These are phyloP conservation scores for Hippolais icterina DNA, from an alignment of 2,113 vertebrate genomes.

Conservation along the genomic window DNA sequence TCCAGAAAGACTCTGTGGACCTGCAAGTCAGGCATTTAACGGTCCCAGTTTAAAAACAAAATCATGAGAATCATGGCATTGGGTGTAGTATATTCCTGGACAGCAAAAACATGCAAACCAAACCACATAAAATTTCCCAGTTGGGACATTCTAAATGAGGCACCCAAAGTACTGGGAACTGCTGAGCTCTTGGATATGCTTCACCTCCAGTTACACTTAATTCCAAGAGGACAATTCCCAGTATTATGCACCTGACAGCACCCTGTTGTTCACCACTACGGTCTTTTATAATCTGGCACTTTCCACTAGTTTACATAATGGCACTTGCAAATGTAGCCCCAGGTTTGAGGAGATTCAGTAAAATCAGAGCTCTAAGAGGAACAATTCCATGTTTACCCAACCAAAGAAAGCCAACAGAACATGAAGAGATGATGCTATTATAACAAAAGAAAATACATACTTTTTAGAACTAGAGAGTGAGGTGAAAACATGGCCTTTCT, in stretches of 20 bases:
- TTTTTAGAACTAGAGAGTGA: background rate
- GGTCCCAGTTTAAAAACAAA: background rate
- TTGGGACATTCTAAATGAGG: background rate
- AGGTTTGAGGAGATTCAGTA: background rate
- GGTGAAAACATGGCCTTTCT: background rate
- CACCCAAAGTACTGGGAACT: background rate
- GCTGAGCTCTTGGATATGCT: background rate
- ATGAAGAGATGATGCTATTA: background rate
- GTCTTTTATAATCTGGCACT: background rate
- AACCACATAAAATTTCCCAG: background rate
- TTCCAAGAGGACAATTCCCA: background rate
- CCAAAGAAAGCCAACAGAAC: background rate
- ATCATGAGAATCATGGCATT: background rate
- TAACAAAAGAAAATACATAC: background rate
- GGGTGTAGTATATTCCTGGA: background rate
- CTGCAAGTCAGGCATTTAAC: background rate
- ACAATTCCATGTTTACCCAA: background rate
- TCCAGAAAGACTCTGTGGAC: background rate
- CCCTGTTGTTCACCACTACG: background rate
- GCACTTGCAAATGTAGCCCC: background rate
- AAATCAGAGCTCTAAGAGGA: background rate
- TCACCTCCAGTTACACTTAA: background rate
- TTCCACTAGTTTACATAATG: background rate
- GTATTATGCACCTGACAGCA: background rate
- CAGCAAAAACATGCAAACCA: background rate